Conservation (phyloP, 2,113 vertebrate species). For the Daubentonia madagascariensis region DNA sequence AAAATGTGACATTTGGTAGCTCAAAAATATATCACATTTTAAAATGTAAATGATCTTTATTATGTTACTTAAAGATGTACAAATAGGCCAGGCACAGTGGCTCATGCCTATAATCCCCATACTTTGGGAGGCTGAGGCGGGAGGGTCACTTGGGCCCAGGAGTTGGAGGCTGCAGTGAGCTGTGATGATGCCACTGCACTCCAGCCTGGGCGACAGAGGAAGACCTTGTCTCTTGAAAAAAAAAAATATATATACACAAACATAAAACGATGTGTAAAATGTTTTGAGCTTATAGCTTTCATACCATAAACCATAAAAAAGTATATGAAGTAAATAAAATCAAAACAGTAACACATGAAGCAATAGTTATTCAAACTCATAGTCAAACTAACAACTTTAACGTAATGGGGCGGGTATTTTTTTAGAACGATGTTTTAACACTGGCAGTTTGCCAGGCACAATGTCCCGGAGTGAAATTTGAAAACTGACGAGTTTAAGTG, state of each 20-base stretch:
- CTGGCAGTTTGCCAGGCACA: not conserved
- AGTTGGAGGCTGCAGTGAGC: no score
- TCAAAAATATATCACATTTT: not conserved
- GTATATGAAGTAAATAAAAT: not conserved
- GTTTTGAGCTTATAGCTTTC: not conserved
- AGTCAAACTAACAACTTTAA: fast-evolving
- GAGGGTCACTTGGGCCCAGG: no score
- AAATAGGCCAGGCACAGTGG: no score
- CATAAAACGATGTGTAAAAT: not conserved
- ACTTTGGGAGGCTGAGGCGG: no score
- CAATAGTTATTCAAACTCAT: no score
- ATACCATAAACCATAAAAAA: not conserved
- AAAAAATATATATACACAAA: no score
- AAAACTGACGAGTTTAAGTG: not conserved
- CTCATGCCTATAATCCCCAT: no score
- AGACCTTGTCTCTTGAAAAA: no score
- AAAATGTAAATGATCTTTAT: not conserved
- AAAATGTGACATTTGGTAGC: no score
- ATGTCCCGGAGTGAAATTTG: not conserved
- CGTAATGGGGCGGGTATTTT: fast-evolving
- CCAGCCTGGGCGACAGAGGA: no score
- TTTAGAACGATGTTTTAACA: not conserved
- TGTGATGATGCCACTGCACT: no score
- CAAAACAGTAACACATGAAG: not conserved
- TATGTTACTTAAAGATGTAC: not conserved